Base-by-base conservation (phyloP, 2,113 vertebrate species). In the Rhabdomys dilectus region DNA sequence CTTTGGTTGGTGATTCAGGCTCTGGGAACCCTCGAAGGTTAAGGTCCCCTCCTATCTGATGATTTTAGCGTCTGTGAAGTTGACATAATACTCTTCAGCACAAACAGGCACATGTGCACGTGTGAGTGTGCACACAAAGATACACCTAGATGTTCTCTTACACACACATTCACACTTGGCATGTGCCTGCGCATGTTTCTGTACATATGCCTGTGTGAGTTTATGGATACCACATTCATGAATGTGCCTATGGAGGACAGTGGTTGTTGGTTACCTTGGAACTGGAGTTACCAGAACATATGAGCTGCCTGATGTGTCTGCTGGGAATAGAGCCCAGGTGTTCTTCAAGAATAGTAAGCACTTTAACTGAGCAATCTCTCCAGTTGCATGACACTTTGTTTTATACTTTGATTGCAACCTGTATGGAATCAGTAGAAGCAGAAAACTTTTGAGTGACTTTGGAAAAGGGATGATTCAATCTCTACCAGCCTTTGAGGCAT, bases 401-500 rank as follows among this genome's bases (percentile, higher is more conserved):
- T 85, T 17, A 51, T 73, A 78, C 36, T 86, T 94, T 85, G 9
- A 31, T 31, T 15, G 5, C 1, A 90, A 92, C 21, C 75, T 77
- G 58, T 34, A 45, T 62, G 45, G 60, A n/a, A 58, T 85, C 78
- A 88, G 15, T 10, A 48, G 16, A 95, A 64, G 82, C 68, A 88
- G 60, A 95, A 95, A 72, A 70, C 58, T 90, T 93, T 66, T 81
- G 66, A 92, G 36, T 58, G 86, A 80, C 68, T 91, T 21, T 95
- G 94, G 34, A 91, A 95, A 88, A 0, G 62, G 91, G 76, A 53
- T 64, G 53, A 77, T 70, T 96, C 62, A 34, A 56, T 82, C 78
- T 90, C 39, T 91, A n/a, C 70, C 82, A 80, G n/a, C n/a, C 66
- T 96, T 85, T 0, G 26, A 78, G 92, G 51, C 78, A 96, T 93